Evolutionary conservation across 2,888 invertebrate species (phyloP), one percentile per base, ranked within the genome.

Genomic region (Heteromyza rotundicornis): DNA sequence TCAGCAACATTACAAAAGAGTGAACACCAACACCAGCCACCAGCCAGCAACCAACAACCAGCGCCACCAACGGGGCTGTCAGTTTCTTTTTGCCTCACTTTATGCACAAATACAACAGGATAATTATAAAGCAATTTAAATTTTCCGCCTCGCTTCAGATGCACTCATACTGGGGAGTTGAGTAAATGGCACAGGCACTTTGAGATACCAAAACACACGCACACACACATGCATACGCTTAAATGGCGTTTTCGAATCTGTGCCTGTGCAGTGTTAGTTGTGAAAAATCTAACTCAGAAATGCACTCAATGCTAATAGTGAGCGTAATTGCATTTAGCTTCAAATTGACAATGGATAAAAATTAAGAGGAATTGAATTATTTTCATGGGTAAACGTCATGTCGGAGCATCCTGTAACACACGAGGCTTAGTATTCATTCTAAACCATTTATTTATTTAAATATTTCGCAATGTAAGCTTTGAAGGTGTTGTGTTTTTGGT

Each of bases 71-170:
- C 22, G n/a, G 2, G 12, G 12, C 32, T 32, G 32, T n/a, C 14
- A 14, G 17, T 27, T 54, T 23, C 54, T 54, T 32, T 52, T 19
- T 54, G 35, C 12, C 20, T 52, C 14, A 3, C n/a, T 50, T 44
- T 47, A 17, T 50, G 35, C 35, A 19, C 49, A 27, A 47, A 47
- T 56, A 63, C 44, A 55, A 59, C 59, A 54, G 57, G 40, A 63
- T 63, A 60, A 63, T 63, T 63, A 60, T 54, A 57, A 54, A 63
- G 60, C 60, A 63, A 63, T 63, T 63, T 60, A 49, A 57, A 63
- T 57, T 60, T 57, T 60, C 27, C 40, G 35, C 59, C 22, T 49
- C 24, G 52, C 14, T 47, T 27, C 59, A 59, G 47, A 22, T 56
- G 16, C 56, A 47, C 56, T 24, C 22, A 56, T 17, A 40, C 5